Conservation (phyloP, 2,797 vertebrate species). For the Pseudocheirus occidentalis region DNA sequence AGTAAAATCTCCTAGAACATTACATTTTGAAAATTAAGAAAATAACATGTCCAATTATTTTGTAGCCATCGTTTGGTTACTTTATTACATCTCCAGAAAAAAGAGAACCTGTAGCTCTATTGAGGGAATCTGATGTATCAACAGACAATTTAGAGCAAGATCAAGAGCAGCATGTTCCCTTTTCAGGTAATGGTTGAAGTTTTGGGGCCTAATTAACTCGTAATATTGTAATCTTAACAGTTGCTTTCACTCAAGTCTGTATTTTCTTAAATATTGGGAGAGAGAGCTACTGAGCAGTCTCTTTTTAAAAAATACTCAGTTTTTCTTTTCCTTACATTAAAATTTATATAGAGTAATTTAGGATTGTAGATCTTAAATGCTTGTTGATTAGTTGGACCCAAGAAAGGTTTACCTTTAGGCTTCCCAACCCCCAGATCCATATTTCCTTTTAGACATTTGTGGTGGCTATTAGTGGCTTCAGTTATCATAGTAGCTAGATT, state of each 20-base stretch:
- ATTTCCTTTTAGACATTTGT: not conserved
- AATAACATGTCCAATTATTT: conserved; percentile 65
- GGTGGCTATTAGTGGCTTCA: not conserved
- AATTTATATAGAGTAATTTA: not conserved
- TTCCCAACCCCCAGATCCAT: not conserved
- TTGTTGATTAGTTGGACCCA: not conserved
- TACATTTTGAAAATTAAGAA: conserved; percentile 50
- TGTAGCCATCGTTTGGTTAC: conserved; percentile 97
- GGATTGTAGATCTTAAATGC: not conserved
- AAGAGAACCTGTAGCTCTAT: conserved; percentile 91
- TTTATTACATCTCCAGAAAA: conserved; percentile 95
- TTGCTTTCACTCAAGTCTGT: not conserved
- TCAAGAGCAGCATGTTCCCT: conserved; percentile 81
- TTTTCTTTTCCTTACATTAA: not conserved
- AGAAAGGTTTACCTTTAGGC: not conserved
- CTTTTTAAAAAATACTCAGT: not conserved
- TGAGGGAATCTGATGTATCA: conserved; percentile 86
- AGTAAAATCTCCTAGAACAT: conserved; percentile 53
- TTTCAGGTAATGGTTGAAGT: conserved; percentile 86
- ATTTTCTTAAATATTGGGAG: not conserved
- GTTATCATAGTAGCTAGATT: not conserved
- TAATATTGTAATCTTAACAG: conserved; percentile 24
- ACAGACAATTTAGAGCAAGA: conserved; percentile 79
- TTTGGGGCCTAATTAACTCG: not conserved
- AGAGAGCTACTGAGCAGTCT: not conserved